A percentile compares a stretch with the other conserved stretches of the same genome.
Evolutionary conservation across 2,797 vertebrate species (phyloP).

Genomic region (Myotis daubentonii): DNA sequence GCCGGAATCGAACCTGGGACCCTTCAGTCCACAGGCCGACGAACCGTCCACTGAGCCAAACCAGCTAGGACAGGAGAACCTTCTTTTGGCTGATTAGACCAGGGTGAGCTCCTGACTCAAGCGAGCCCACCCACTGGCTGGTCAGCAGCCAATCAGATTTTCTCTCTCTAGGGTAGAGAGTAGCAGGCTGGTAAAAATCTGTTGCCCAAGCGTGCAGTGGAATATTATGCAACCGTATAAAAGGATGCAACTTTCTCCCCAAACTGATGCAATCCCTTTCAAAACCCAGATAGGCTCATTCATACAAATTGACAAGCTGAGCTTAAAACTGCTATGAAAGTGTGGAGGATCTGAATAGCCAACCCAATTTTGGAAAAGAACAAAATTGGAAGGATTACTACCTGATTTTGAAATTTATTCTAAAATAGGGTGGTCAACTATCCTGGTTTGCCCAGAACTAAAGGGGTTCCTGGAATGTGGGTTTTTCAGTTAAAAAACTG

Average conservation of each 20-base stretch:
- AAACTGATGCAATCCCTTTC: neutral
- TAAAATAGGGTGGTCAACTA: neutral
- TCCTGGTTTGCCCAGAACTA: neutral
- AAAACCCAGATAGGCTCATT: neutral
- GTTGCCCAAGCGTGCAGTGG: neutral
- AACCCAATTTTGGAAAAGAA: neutral
- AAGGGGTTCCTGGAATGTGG: neutral
- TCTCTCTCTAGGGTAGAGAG: neutral
- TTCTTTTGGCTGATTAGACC: neutral
- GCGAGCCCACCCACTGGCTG: neutral
- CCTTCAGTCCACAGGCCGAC: too few species aligned
- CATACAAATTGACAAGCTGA: neutral
- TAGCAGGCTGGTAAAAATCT: neutral
- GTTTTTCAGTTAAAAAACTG: neutral
- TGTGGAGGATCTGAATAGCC: neutral
- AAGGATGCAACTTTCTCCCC: neutral
- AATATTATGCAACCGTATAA: neutral
- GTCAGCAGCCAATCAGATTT: neutral
- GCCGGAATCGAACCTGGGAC: too few species aligned
- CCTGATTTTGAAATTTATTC: constrained; percentile 8
- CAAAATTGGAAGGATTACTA: neutral
- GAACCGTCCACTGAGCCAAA: too few species aligned
- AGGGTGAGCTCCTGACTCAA: neutral
- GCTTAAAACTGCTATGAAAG: neutral
- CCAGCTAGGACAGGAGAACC: neutral